phyloP scores from a whole-genome alignment of 2,888 invertebrate species.

The Bruchidius siliquastri region DNA sequence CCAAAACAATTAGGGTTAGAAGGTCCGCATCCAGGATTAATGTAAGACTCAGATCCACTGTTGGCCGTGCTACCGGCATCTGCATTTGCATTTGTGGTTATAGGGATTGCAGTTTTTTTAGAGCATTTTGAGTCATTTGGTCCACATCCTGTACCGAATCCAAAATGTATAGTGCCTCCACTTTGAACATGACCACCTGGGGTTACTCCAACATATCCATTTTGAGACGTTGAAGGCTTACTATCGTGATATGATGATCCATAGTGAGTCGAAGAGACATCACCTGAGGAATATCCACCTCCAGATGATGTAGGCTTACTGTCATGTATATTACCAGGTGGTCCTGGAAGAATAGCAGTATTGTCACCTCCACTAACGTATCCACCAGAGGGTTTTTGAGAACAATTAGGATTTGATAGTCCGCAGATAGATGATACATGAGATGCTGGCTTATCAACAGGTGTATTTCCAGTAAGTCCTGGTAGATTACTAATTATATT shows the following conservation, averaged over 20 bases:
- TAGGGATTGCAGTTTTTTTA: not conserved
- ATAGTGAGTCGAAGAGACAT: too few species aligned
- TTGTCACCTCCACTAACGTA: not conserved
- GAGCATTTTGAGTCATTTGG: not conserved
- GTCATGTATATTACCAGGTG: constrained; percentile 25
- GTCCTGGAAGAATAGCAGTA: constrained; percentile 21
- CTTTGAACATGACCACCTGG: not conserved
- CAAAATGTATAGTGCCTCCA: not conserved
- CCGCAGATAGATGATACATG: not conserved
- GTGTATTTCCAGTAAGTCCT: constrained; percentile 17
- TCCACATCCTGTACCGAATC: not conserved
- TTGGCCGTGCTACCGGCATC: not conserved
- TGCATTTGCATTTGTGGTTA: not conserved
- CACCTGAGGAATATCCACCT: too few species aligned
- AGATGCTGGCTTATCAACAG: constrained; percentile 13
- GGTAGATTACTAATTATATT: constrained; percentile 9
- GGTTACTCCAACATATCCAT: not conserved
- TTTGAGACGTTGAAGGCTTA: not conserved
- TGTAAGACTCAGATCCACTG: too few species aligned
- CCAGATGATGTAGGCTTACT: constrained; percentile 21
- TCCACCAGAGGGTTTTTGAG: not conserved
- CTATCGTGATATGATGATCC: too few species aligned
- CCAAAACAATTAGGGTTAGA: too few species aligned
- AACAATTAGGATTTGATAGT: not conserved
- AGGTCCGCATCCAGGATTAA: too few species aligned